phyloP scores from a whole-genome alignment of 30 jellyfish, hydroid and myxozoan genomes.

The Turritopsis rubra region DNA sequence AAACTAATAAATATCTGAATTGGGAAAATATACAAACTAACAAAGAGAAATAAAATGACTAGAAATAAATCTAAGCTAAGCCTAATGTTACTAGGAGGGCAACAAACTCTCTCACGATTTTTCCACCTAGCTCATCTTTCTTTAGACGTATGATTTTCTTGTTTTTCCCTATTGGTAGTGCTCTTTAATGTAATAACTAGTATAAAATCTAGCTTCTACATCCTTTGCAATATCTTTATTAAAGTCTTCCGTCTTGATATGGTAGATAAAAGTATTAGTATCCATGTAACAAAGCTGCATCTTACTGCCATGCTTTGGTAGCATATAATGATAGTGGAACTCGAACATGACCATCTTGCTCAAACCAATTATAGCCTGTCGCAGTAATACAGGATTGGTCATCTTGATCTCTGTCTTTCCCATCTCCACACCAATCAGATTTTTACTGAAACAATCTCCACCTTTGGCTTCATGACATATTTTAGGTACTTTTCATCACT shows the following conservation, averaged over 20 bases:
- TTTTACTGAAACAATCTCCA: constrained; percentile 9
- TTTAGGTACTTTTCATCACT: background rate
- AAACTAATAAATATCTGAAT: no score
- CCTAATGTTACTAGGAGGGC: background rate
- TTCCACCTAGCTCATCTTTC: constrained; percentile 6
- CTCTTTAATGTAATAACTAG: constrained; percentile 16
- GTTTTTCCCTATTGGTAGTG: background rate
- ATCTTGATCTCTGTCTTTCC: constrained; percentile 14
- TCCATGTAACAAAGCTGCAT: constrained; percentile 48
- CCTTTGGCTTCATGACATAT: background rate
- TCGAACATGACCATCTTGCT: constrained; percentile 31
- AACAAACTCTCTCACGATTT: background rate
- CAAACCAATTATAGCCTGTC: constrained; percentile 25
- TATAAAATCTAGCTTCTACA: constrained; percentile 18
- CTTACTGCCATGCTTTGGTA: constrained; percentile 31
- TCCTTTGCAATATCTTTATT: constrained; percentile 32
- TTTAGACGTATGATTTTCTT: background rate
- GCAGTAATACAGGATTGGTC: constrained; percentile 27
- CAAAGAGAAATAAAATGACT: no score
- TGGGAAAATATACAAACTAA: no score
- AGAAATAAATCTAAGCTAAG: no score
- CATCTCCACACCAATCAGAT: constrained; percentile 29
- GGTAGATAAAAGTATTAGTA: constrained; percentile 48
- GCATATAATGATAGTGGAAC: constrained; percentile 30
- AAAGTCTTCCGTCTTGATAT: constrained; percentile 44